These are phyloP conservation scores for Pteronotus mesoamericanus DNA, from an alignment of 2,797 vertebrate genomes.

Conservation along the genomic window DNA sequence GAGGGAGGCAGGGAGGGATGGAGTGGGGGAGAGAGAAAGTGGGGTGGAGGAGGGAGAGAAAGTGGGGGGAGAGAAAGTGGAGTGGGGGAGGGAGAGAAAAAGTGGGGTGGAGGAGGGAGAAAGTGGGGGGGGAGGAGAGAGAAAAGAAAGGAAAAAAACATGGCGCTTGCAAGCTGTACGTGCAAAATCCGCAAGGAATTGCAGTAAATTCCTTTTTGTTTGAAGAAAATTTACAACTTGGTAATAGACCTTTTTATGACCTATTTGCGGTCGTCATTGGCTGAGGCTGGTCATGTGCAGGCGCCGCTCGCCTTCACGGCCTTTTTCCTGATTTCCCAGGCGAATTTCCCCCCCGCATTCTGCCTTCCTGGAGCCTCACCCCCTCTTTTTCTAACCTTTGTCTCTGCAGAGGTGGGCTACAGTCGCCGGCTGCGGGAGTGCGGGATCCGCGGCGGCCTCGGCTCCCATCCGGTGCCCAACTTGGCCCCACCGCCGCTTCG, in stretches of 20 bases:
- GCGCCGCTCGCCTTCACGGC: constrained; percentile 96
- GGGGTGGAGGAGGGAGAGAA: too few species aligned
- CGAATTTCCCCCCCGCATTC: constrained; percentile 93
- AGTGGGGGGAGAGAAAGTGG: constrained; percentile 37
- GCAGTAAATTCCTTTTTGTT: constrained; percentile 99
- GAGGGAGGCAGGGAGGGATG: not conserved
- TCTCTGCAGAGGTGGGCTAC: constrained; percentile 83
- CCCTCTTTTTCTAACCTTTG: constrained; percentile 90
- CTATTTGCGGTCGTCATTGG: constrained; percentile 97
- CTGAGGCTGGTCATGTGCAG: constrained; percentile 98
- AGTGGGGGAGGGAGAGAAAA: not conserved
- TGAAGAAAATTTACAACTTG: constrained; percentile 99
- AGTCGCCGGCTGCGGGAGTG: constrained; percentile 72
- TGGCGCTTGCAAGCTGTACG: constrained; percentile 90
- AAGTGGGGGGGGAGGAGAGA: not conserved
- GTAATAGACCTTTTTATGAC: constrained; percentile 99
- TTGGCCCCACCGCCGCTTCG: not conserved
- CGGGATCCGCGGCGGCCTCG: constrained; percentile 54
- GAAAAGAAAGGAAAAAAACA: constrained; percentile 81
- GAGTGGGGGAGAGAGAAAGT: constrained; percentile 64
- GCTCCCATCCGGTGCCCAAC: not conserved
- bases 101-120: not conserved
- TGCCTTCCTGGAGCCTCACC: constrained; percentile 90
- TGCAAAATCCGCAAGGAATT: constrained; percentile 91
- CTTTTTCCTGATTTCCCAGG: constrained; percentile 98